Evolutionary conservation across 2,888 invertebrate species (phyloP).

Genomic region (Stenodema calcarata): DNA sequence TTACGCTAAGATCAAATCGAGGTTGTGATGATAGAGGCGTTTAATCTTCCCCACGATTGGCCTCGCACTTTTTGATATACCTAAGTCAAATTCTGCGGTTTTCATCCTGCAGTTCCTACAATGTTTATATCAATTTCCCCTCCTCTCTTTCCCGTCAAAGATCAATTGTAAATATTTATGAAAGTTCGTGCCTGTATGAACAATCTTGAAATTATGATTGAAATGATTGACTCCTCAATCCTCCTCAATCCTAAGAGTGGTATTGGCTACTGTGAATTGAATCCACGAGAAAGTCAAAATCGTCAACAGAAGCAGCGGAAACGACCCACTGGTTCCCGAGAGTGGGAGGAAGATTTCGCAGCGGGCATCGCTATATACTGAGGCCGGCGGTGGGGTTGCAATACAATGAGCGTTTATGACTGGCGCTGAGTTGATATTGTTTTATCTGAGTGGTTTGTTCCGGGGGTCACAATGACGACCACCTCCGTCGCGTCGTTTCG

Average conservation of each 20-base stretch:
- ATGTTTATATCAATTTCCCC: too few species aligned
- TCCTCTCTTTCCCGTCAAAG: too few species aligned
- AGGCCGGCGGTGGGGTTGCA: background rate
- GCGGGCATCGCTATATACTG: background rate
- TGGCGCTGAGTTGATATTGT: constrained; percentile 2
- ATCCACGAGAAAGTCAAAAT: background rate
- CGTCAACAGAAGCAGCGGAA: background rate
- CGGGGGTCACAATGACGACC: background rate
- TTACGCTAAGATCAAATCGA: too few species aligned
- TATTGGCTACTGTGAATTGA: background rate
- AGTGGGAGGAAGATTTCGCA: background rate
- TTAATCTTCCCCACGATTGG: too few species aligned
- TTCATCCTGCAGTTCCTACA: background rate
- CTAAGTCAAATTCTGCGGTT: too few species aligned
- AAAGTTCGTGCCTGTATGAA: background rate
- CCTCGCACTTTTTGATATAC: too few species aligned
- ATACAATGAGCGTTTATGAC: background rate
- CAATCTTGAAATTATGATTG: background rate
- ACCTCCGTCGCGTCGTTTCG: background rate
- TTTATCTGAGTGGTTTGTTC: constrained; percentile 2
- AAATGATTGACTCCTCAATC: too few species aligned
- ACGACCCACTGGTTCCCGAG: background rate
- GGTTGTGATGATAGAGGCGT: too few species aligned
- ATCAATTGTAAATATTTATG: background rate
- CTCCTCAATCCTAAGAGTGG: too few species aligned